A percentile compares a stretch with the other conserved stretches of the same genome.
These are phyloP conservation scores for Gallinago solitaria DNA, from an alignment of 2,797 vertebrate genomes.

Conservation along the genomic window DNA sequence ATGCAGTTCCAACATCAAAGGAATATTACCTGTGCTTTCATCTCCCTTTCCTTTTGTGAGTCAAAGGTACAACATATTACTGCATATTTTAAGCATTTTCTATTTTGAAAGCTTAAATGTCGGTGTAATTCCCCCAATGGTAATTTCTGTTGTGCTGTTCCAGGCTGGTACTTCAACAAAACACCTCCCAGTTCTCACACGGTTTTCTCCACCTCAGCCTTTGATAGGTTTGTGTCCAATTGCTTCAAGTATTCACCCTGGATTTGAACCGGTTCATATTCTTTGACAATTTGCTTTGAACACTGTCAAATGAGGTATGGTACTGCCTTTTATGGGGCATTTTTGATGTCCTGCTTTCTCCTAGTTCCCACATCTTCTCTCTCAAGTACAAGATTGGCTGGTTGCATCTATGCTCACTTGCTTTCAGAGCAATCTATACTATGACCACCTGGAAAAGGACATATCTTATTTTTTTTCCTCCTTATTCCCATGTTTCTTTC, in stretches of 20 bases:
- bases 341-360: background rate
- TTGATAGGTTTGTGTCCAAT: background rate
- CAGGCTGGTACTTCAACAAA: background rate
- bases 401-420: background rate
- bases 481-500: background rate
- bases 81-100: constrained; percentile 43
- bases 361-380: background rate
- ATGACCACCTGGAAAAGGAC: background rate
- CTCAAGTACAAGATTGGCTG: background rate
- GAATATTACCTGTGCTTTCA: constrained; percentile 14
- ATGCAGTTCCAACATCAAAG: constrained; percentile 32
- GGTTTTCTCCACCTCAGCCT: background rate
- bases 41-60: constrained; percentile 38
- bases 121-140: background rate
- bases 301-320: background rate
- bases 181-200: background rate
- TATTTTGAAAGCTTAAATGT: constrained; percentile 37
- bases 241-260: background rate
- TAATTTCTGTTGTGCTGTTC: constrained; percentile 8
- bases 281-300: background rate
- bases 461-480: no score
- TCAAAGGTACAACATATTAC: constrained; percentile 1
- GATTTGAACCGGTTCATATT: background rate
- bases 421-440: background rate
- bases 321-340: background rate